phyloP scores from a whole-genome alignment of 1,140 invertebrate genomes.

The Zaprionus africanus region DNA sequence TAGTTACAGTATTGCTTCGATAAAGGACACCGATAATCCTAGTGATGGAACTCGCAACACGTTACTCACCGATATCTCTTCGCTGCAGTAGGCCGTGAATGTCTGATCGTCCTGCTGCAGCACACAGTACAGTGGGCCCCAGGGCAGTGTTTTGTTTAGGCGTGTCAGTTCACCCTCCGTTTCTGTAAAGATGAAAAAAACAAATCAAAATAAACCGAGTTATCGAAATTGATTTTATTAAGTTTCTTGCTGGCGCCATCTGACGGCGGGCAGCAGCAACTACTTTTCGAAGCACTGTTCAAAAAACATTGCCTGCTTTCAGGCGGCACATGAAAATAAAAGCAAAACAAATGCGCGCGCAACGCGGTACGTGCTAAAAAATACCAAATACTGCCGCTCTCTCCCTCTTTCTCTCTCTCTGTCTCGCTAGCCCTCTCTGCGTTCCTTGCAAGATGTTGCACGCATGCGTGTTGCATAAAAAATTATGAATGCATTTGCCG shows the following conservation, averaged over 20 bases:
- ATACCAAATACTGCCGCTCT: not conserved
- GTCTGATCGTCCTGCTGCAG: slow-evolving; percentile 93
- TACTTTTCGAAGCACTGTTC: not conserved
- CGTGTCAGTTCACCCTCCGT: slow-evolving; percentile 77
- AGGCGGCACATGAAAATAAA: slow-evolving; percentile 24
- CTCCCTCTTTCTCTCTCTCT: not conserved
- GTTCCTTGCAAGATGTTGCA: slow-evolving; percentile 10
- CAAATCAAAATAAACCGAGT: not conserved
- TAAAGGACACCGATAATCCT: not conserved
- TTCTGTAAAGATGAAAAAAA: slow-evolving; percentile 61
- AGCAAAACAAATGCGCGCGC: slow-evolving; percentile 18
- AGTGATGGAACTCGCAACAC: not conserved
- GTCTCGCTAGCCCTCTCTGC: not conserved
- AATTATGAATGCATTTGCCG: slow-evolving; percentile 51
- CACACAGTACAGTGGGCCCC: slow-evolving; percentile 95
- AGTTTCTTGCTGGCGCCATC: slow-evolving; percentile 38
- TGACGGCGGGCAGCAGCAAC: not conserved
- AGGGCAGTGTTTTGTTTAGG: slow-evolving; percentile 85
- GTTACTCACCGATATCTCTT: slow-evolving; percentile 91
- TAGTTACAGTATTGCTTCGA: not conserved
- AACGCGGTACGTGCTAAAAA: slow-evolving; percentile 7
- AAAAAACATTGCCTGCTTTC: slow-evolving; percentile 50
- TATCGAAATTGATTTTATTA: not conserved
- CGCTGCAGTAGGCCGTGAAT: slow-evolving; percentile 93
- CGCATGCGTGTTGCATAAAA: slow-evolving; percentile 54